Base-by-base conservation (phyloP, 2,113 vertebrate species). In the Saguinus midas region DNA sequence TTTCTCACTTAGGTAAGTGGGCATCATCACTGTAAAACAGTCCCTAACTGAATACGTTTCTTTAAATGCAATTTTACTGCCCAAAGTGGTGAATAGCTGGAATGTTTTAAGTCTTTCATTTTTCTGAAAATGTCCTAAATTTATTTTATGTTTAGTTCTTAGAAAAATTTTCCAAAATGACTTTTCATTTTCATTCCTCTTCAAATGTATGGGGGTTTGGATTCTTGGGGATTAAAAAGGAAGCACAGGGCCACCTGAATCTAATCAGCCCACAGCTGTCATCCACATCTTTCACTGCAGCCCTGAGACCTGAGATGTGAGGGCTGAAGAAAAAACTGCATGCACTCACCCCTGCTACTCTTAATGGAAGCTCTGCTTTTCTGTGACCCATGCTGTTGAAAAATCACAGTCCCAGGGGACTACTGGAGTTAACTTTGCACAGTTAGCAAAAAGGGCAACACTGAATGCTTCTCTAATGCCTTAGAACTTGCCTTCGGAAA, bases 41-140 rank as follows among this genome's bases (percentile, higher is more conserved):
- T 45, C 43, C 43, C 48, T 94, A 55, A 64, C 10, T 17, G 0
- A 50, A 80, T n/a, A 57, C 61, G 14, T 14, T 55, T 64, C 40
- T 78, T 79, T 45, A 61, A 94, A 94, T 70, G 40, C 20, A 87
- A 81, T 84, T 90, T 80, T 76, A 72, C 68, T 23, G 14, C 70
- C 16, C 40, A 43, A 32, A 70, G 25, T 73, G 25, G 32, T 43
- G n/a, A 90, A 81, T n/a, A 25, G 64, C 21, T 43, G 2, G 35
- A 93, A 75, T 52, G 23, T 78, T 86, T 84, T 48, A 94, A 83
- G 43, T 1, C 23, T 80, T 84, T 29, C n/a, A 40, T 91, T 84
- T 95, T 89, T 87, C 83, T 84, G 35, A 78, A 88, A 96, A 72
- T 82, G 35, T 50, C 80, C 57, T 82, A n/a, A 29, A 52, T 64